These are phyloP conservation scores for Menura novaehollandiae DNA, from an alignment of 2,113 vertebrate genomes.

Conservation along the genomic window DNA sequence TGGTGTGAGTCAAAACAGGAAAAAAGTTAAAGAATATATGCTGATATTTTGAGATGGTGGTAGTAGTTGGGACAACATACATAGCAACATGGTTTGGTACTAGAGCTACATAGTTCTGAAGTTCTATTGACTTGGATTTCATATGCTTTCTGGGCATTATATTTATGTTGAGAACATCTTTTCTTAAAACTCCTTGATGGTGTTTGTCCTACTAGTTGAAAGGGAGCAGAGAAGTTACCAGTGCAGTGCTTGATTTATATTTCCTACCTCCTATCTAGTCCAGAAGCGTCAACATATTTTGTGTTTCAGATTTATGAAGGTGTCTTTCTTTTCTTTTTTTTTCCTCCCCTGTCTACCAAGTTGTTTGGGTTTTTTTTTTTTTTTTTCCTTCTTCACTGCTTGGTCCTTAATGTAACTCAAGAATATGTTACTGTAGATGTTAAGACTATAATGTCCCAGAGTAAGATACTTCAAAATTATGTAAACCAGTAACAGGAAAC, in stretches of 20 bases:
- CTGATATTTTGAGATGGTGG: neutral
- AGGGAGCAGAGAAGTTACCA: neutral
- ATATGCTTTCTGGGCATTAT: neutral
- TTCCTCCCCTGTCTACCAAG: accelerated
- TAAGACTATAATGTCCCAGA: neutral
- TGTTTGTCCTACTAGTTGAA: neutral
- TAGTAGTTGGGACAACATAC: neutral
- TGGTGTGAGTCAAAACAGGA: neutral
- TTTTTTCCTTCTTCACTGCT: neutral
- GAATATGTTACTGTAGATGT: neutral
- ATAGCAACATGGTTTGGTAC: neutral
- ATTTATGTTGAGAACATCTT: neutral
- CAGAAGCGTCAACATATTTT: neutral
- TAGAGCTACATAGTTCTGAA: neutral
- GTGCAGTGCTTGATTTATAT: neutral
- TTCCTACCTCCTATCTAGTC: neutral
- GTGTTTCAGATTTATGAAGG: neutral
- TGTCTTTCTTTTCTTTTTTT: neutral
- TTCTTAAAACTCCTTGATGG: neutral
- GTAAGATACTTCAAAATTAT: neutral
- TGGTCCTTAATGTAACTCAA: neutral
- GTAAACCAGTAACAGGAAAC: neutral
- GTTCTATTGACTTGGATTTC: neutral
- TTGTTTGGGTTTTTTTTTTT: neutral
- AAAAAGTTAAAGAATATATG: neutral